A percentile compares a stretch with the other conserved stretches of the same genome.
Evolutionary conservation across 2,113 vertebrate species (phyloP).

Genomic region (Formicarius rufipectus): DNA sequence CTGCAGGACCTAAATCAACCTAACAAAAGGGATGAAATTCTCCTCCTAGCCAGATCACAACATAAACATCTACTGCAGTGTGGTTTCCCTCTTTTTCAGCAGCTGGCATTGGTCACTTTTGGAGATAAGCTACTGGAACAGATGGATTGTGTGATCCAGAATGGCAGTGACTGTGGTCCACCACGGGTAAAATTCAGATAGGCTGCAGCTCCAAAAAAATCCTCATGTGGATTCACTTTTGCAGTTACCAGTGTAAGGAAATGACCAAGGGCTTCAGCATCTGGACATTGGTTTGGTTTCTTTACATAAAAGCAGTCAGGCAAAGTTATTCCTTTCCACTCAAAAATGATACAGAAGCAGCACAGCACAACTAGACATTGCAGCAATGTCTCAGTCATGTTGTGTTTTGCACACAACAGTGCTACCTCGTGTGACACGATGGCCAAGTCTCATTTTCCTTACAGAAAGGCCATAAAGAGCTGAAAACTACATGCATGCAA

Average conservation of each 20-base stretch:
- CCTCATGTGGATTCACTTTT: not conserved
- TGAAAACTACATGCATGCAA: not conserved
- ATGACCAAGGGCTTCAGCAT: rapidly evolving
- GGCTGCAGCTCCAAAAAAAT: not conserved
- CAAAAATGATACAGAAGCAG: not conserved
- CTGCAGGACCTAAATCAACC: constrained; percentile 37
- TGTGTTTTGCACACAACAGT: not conserved
- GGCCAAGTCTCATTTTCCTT: not conserved
- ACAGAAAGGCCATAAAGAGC: not conserved
- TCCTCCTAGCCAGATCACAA: constrained; percentile 17
- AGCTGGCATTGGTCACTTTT: constrained; percentile 12
- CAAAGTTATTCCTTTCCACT: not conserved
- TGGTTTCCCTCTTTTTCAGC: not conserved
- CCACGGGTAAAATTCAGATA: not conserved
- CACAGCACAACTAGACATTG: not conserved
- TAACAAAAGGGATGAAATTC: not conserved
- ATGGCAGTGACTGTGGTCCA: not conserved
- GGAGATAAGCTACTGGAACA: constrained; percentile 25
- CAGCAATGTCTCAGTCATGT: not conserved
- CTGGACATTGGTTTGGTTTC: not conserved
- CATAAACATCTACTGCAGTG: not conserved
- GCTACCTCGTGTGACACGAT: rapidly evolving
- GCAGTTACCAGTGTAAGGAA: not conserved
- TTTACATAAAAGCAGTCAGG: not conserved
- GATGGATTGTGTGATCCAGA: not conserved